Percentiles rank a stretch among this genome's conserved stretches.
These are phyloP conservation scores for Lobophora halterata DNA, from an alignment of 2,888 invertebrate genomes.

Conservation along the genomic window DNA sequence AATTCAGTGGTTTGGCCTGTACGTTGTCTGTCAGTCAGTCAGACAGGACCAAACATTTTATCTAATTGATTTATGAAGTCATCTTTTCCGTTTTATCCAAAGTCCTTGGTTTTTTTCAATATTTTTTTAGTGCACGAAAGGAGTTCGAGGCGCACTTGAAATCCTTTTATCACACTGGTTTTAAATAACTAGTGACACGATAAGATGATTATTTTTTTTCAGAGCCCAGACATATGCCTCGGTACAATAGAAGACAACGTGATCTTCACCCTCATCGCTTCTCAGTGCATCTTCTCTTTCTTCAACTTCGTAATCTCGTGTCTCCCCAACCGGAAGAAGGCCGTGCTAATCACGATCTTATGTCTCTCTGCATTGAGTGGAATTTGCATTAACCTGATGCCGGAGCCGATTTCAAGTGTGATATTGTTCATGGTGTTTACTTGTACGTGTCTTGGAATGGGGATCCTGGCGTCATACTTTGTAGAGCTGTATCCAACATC, in stretches of 20 bases:
- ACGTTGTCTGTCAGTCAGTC: too few relatives aligned
- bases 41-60: too few relatives aligned
- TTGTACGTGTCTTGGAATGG: conserved; percentile 69
- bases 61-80: too few relatives aligned
- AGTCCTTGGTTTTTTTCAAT: too few relatives aligned
- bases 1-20: too few relatives aligned
- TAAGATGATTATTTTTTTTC: conserved; percentile 39
- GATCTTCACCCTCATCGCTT: conserved; percentile 83
- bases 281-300: conserved; percentile 82
- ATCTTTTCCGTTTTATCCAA: too few relatives aligned
- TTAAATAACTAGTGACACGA: too few relatives aligned
- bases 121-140: not conserved
- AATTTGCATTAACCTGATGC: conserved; percentile 57
- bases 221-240: conserved; percentile 66
- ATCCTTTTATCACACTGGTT: too few relatives aligned
- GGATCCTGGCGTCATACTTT: conserved; percentile 69
- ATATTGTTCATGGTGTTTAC: conserved; percentile 65
- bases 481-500: conserved; percentile 71
- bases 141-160: too few relatives aligned
- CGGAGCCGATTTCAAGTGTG: conserved; percentile 67
- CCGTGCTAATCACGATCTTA: conserved; percentile 69
- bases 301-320: conserved; percentile 79
- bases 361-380: conserved; percentile 79
- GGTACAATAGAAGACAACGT: conserved; percentile 80
- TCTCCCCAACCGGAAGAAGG: conserved; percentile 79